A percentile compares a stretch with the other conserved stretches of the same genome.
Evolutionary conservation across 2,888 invertebrate genomes (phyloP).

Genomic region (Pteria penguin): DNA sequence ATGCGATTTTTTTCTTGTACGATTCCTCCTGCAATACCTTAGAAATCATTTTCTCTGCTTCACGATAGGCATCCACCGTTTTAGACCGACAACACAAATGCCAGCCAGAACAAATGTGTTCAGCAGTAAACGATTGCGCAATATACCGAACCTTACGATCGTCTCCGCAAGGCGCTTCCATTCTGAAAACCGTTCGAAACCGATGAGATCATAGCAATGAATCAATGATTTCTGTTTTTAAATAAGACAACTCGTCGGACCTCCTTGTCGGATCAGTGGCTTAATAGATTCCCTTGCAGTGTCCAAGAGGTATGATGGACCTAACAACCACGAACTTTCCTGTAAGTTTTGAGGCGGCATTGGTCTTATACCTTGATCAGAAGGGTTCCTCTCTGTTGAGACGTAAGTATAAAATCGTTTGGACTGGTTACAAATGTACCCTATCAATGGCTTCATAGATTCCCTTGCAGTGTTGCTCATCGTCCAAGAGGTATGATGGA

Average conservation of each 20-base stretch:
- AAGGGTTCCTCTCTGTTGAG: no score
- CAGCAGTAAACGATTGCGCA: not conserved
- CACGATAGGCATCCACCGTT: slow-evolving; percentile 13
- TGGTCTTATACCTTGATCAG: no score
- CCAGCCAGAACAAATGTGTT: no score
- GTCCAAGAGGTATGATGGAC: no score
- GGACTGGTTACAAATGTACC: no score
- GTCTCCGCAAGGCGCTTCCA: slow-evolving; percentile 35
- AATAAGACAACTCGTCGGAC: slow-evolving; percentile 4
- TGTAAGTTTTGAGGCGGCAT: no score
- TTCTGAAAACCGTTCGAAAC: no score
- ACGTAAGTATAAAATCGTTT: no score
- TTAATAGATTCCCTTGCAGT: no score
- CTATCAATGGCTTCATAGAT: no score
- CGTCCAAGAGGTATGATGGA: not conserved
- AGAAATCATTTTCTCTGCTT: slow-evolving; percentile 29
- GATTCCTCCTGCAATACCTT: slow-evolving; percentile 38
- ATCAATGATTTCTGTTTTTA: not conserved
- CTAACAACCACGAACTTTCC: no score
- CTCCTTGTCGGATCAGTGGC: no score
- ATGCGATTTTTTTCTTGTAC: slow-evolving; percentile 22
- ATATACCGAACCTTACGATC: slow-evolving; percentile 17
- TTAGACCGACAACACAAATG: slow-evolving; percentile 20
- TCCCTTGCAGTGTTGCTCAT: slow-evolving; percentile 1
- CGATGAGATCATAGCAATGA: not conserved